phyloP scores from a whole-genome alignment of 2,113 vertebrate genomes.

The Pan troglodytes region NHGRI_mPanTro3-v2.1_pri NC_072404.2:101431501-101432000 shows the following conservation, averaged over 20 bases:
- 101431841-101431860: background rate
- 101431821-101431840: background rate
- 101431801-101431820: background rate
- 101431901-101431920: background rate
- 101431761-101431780: slow-evolving; percentile 1
- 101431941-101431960: background rate
- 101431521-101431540: slow-evolving; percentile 6
- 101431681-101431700: background rate
- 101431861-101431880: background rate
- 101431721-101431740: background rate
- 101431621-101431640: slow-evolving; percentile 25
- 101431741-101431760: background rate
- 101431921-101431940: background rate
- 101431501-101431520: background rate
- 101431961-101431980: slow-evolving; percentile 20
- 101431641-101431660: background rate
- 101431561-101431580: background rate
- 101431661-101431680: background rate
- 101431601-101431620: background rate
- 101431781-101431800: background rate
- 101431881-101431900: background rate
- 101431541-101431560: background rate
- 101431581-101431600: background rate
- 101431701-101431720: background rate
- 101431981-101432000: background rate